Base-by-base conservation (phyloP, 1,140 invertebrate genomes). In the Piezodorus guildinii region DNA sequence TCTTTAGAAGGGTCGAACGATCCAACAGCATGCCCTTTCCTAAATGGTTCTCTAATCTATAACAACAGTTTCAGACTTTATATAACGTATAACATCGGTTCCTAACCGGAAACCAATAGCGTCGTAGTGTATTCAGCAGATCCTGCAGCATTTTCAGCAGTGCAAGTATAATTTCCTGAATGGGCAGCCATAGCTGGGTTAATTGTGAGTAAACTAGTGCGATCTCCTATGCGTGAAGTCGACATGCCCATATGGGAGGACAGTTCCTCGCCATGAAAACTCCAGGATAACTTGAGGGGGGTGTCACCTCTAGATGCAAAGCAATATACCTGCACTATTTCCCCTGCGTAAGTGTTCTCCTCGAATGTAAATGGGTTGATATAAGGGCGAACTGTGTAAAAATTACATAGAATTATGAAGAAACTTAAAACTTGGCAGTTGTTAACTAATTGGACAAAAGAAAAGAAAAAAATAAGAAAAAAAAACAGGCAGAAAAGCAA, bases 281-380 rank as follows among this genome's bases (percentile, higher is more conserved):
- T 79, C 89, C 90, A 92, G 44, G 78, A 76, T 66, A 92, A 87
- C 59, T 83, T 83, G 60, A 93, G 77, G 0, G 90, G 90, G 63
- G 84, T 78, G 72, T 93, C 90, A 44, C 90, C 90, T 74, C 91
- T 91, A 68, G 83, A 83, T 4, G 94, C 85, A 17, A 86, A 84
- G 75, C 92, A 96, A 16, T 83, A 81, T 49, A 87, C 65, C 62
- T 78, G 78, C 3, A 78, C 74, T 43, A 81, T 79, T 67, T 85
- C 82, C 1, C 84, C 85, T 69, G 83, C 81, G 70, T 80, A 80
- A 17, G 77, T 72, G 19, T 78, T 77, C 23, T 71, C 70, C 30
- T 75, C 72, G 56, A 72, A 73, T 25, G 68, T 56, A 64, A 74
- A 75, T 16, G 73, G 73, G 15, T 67, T 68, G 45, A 75, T 73